Conservation (phyloP, 2,888 invertebrate genomes). For the Sinelater perroti region DNA sequence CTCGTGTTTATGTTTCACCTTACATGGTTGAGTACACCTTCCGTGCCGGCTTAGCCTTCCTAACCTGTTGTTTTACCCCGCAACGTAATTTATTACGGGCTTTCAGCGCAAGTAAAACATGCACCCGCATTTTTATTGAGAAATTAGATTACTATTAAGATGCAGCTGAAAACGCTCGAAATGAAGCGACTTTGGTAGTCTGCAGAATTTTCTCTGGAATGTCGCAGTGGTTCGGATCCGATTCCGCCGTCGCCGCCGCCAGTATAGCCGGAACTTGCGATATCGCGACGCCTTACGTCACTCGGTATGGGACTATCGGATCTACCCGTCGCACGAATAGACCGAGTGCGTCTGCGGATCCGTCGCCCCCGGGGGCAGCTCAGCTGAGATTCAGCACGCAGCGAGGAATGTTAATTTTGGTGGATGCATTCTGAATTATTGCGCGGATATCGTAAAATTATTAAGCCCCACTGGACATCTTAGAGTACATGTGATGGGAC, state of each 20-base stretch:
- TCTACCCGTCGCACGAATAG: constrained; percentile 14
- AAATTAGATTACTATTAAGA: constrained; percentile 28
- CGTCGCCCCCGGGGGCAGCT: not conserved
- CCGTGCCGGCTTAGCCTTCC: constrained; percentile 26
- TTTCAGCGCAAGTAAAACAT: constrained; percentile 33
- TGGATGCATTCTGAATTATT: constrained; percentile 10
- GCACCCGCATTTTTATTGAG: constrained; percentile 28
- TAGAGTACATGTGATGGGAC: constrained; percentile 39
- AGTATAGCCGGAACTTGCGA: constrained; percentile 38
- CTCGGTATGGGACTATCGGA: constrained; percentile 33
- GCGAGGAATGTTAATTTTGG: constrained; percentile 28
- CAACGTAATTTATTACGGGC: constrained; percentile 29
- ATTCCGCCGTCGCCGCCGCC: constrained; percentile 35
- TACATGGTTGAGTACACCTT: constrained; percentile 32
- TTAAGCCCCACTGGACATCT: constrained; percentile 40
- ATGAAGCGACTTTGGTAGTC: not conserved
- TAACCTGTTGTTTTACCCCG: constrained; percentile 37
- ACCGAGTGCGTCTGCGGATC: constrained; percentile 5
- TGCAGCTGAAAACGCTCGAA: not conserved
- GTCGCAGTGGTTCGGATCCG: constrained; percentile 37
- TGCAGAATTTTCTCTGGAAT: constrained; percentile 32
- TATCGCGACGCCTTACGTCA: constrained; percentile 38
- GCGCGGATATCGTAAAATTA: constrained; percentile 29
- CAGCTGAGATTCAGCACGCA: too few relatives aligned
- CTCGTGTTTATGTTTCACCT: constrained; percentile 28